Evolutionary conservation across 2,113 vertebrate genomes (phyloP).

Genomic region (Helogale parvula): DNA sequence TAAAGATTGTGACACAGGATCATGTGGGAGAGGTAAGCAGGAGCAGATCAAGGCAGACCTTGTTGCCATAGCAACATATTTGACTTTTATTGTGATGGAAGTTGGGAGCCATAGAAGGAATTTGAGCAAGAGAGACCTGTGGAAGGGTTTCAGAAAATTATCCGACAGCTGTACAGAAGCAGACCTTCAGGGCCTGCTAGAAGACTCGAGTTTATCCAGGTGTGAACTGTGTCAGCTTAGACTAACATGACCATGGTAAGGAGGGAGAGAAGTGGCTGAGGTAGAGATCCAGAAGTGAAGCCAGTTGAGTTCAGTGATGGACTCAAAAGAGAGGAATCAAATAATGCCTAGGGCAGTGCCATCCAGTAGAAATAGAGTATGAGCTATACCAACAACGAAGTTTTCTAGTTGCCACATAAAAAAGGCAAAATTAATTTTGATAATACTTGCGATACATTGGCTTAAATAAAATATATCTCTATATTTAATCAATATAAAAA

Average conservation of each 20-base stretch:
- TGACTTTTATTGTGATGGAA: background rate
- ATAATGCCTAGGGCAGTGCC: fast-evolving
- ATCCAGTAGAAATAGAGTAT: background rate
- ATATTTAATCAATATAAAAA: background rate
- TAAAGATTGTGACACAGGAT: background rate
- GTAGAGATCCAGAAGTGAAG: background rate
- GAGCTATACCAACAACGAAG: background rate
- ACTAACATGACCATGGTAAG: background rate
- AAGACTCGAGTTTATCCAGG: background rate
- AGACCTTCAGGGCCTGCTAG: background rate
- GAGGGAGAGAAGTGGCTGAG: background rate
- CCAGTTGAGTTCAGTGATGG: background rate
- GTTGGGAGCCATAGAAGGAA: background rate
- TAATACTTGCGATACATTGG: background rate
- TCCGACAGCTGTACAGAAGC: background rate
- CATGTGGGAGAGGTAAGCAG: background rate
- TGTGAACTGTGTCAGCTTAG: background rate
- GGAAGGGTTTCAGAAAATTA: background rate
- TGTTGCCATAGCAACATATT: background rate
- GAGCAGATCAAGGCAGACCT: background rate
- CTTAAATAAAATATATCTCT: background rate
- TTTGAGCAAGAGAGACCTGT: background rate
- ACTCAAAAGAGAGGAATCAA: background rate
- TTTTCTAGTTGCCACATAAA: background rate
- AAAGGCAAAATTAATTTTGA: background rate